phyloP scores from a whole-genome alignment of 53 echinoderm and acorn worm species.

The Paracentrotus lividus region DNA sequence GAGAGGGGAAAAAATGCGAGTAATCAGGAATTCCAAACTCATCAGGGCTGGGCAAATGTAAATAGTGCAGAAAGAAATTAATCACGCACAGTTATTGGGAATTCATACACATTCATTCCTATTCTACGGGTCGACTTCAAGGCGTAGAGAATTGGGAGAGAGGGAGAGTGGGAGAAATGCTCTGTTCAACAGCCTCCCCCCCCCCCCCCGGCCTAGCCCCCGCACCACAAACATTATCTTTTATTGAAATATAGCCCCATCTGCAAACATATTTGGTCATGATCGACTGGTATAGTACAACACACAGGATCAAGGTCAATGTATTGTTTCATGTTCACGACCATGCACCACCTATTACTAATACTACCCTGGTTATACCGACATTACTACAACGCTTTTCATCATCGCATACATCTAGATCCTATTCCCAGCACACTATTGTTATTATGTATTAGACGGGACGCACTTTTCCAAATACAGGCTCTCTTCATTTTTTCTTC shows the following conservation, averaged over 20 bases:
- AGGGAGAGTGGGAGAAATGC: background rate
- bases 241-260: background rate
- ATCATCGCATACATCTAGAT: background rate
- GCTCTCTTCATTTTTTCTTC: constrained; percentile 36
- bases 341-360: background rate
- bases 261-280: background rate
- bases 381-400: constrained; percentile 11
- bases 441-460: constrained; percentile 25
- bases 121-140: constrained; percentile 13
- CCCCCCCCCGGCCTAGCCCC: no score
- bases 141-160: background rate
- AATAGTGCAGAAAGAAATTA: constrained; percentile 70
- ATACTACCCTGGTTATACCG: background rate
- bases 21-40: constrained; percentile 69
- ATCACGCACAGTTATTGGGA: constrained; percentile 64
- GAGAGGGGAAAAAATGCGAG: constrained; percentile 3
- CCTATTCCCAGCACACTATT: constrained; percentile 12
- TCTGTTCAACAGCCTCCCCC: background rate
- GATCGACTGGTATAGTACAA: background rate
- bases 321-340: background rate
- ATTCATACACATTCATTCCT: constrained; percentile 61
- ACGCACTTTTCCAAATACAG: constrained; percentile 29
- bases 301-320: background rate
- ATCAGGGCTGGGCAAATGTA: constrained; percentile 70
- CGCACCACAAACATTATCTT: background rate